Percentiles rank a stretch among this genome's conserved stretches.
These are phyloP conservation scores for Hirtodrosophila trivittata DNA, from an alignment of 2,888 invertebrate genomes.

Conservation along the genomic window DNA sequence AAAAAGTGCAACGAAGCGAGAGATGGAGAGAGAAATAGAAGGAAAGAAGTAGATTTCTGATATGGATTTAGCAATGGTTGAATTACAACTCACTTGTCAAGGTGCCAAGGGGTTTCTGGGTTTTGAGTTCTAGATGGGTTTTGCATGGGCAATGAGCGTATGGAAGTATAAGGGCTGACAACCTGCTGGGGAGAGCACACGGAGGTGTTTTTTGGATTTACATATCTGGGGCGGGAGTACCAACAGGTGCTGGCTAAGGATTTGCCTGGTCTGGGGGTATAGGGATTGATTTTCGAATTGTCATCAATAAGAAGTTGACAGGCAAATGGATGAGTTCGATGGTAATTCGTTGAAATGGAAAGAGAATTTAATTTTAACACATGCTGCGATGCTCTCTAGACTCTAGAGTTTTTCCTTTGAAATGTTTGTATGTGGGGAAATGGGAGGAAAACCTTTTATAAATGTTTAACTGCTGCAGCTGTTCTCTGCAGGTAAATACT, in stretches of 20 bases:
- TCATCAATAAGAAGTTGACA: conserved; percentile 71
- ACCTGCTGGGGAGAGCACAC: conserved; percentile 4
- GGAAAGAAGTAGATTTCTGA: background rate
- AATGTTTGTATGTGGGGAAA: too few species aligned
- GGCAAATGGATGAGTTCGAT: conserved; percentile 44
- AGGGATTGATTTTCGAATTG: conserved; percentile 44
- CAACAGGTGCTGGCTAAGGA: conserved; percentile 52
- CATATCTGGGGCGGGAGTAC: conserved; percentile 4
- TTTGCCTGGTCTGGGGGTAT: conserved; percentile 15
- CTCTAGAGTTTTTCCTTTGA: too few species aligned
- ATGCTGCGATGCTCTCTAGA: background rate
- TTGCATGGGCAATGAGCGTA: conserved; percentile 27
- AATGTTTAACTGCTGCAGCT: too few species aligned
- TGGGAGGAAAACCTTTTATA: too few species aligned
- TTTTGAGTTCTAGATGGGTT: conserved; percentile 21
- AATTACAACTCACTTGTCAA: conserved; percentile 40
- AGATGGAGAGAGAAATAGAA: conserved; percentile 1
- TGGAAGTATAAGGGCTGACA: conserved; percentile 20
- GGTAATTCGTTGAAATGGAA: conserved; percentile 42
- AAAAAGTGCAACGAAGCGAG: conserved; percentile 48
- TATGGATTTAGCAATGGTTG: conserved; percentile 13
- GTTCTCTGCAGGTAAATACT: too few species aligned
- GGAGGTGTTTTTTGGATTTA: conserved; percentile 6
- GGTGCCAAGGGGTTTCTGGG: conserved; percentile 50
- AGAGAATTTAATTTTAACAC: conserved; percentile 12